Evolutionary conservation across 2,888 invertebrate genomes (phyloP), one percentile per base, ranked within the genome.

Genomic region (Junonia oenone): DNA sequence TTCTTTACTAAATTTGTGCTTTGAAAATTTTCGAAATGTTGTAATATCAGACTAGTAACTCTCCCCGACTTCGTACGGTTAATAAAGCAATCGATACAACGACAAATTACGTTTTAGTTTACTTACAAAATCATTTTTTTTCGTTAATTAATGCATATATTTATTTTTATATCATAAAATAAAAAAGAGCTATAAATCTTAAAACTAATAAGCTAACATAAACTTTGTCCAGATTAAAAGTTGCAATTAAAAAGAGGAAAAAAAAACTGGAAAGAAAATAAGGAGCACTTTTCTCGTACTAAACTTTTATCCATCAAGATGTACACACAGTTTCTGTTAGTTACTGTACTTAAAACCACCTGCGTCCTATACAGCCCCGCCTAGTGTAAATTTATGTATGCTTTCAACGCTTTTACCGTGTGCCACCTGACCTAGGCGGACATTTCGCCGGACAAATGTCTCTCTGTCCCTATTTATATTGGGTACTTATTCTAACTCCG

Each of bases 371-470:
- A 72, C 73, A 71, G 77, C 73, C 73, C 77, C 76, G 77, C 78
- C 73, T 74, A 75, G 72, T 71, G 78, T 73, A 79, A 88, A 89
- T 88, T 89, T 89, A 88, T 88, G 87, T 83, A 84, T 75, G 83
- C 83, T 83, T 81, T 85, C 78, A 84, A 75, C 73, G 81, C 86
- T 87, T 80, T 83, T 82, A 86, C 76, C 85, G 79, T 80, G 78
- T 81, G 85, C 86, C 85, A 88, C 85, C 89, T 90, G 88, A 88
- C 89, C 88, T 86, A 75, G 75, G 79, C 75, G 77, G 77, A 79
- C 81, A 77, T 82, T 85, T 80, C 72, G 71, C 76, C 69, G 80
- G 81, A 84, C 83, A 83, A 84, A 86, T 83, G 78, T 74, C 68
- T 71, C 71, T 71, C 71, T 78, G 72, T 77, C 78, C 76, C 71